phyloP scores from a whole-genome alignment of 2,797 vertebrate genomes.

The Clamator glandarius region DNA sequence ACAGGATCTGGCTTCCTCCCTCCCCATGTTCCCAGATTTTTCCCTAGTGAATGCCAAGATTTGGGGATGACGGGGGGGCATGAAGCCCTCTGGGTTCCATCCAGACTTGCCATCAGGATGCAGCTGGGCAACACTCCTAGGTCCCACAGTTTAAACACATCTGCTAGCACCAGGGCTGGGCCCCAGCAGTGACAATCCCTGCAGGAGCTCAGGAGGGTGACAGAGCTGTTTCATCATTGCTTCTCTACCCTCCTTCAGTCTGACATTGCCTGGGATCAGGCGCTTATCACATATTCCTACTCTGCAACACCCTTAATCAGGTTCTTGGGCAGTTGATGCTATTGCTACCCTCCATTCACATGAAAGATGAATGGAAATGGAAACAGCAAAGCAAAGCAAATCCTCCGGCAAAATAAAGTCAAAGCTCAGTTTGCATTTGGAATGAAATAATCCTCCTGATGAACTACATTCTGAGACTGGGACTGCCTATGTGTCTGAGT shows the following conservation, averaged over 20 bases:
- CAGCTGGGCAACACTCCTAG: neutral
- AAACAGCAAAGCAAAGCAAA: neutral
- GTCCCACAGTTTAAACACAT: neutral
- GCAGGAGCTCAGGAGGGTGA: neutral
- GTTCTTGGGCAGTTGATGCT: neutral
- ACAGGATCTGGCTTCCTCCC: neutral
- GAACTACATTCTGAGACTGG: neutral
- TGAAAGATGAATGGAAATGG: neutral
- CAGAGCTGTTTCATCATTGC: neutral
- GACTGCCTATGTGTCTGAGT: neutral
- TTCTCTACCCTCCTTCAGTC: neutral
- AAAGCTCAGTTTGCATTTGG: neutral
- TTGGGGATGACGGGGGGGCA: neutral
- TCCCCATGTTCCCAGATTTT: neutral
- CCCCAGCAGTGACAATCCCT: neutral
- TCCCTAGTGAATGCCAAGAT: neutral
- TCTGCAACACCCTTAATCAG: neutral
- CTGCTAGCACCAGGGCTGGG: neutral
- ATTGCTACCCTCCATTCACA: neutral
- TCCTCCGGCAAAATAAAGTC: neutral
- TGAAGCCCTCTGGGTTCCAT: neutral
- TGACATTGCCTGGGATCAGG: neutral
- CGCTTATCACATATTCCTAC: neutral
- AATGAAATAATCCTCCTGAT: constrained; percentile 27
- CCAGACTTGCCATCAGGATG: neutral